These are phyloP conservation scores for Neolamprologus devosi DNA, from an alignment of 2,113 vertebrate genomes.

Conservation along the genomic window DNA sequence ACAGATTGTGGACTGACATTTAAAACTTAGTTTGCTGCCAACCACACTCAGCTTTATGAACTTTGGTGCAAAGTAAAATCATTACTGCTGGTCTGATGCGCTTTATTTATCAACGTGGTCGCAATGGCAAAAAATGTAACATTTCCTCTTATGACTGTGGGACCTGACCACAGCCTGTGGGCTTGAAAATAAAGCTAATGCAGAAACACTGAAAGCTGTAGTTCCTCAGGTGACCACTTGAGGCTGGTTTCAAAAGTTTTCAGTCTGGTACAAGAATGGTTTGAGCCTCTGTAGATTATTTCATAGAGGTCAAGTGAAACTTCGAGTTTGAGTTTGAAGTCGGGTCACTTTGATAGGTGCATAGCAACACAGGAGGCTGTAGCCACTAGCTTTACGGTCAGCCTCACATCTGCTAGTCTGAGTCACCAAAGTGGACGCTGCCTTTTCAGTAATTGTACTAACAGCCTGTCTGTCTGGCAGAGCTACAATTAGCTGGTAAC, in stretches of 20 bases:
- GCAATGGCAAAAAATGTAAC: accelerated
- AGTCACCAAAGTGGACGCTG: not conserved
- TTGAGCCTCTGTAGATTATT: not conserved
- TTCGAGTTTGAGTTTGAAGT: not conserved
- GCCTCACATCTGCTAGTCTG: not conserved
- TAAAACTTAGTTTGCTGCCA: not conserved
- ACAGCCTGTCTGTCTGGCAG: not conserved
- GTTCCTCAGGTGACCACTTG: not conserved
- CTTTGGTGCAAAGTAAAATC: not conserved
- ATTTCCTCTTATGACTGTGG: not conserved
- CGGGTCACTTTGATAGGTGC: not conserved
- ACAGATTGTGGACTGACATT: not conserved
- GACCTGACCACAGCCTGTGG: not conserved
- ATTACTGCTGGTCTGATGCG: not conserved
- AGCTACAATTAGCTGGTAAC: not conserved
- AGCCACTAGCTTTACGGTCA: not conserved
- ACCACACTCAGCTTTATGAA: not conserved
- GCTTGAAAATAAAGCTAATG: not conserved
- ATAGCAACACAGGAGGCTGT: not conserved
- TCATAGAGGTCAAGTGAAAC: not conserved
- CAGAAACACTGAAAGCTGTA: not conserved
- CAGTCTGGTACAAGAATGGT: not conserved
- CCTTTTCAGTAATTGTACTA: not conserved
- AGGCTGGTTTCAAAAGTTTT: not conserved
- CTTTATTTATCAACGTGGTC: not conserved